These are phyloP conservation scores for Acanthochromis polyacanthus DNA, from an alignment of 2,113 vertebrate genomes.

Conservation along the genomic window DNA sequence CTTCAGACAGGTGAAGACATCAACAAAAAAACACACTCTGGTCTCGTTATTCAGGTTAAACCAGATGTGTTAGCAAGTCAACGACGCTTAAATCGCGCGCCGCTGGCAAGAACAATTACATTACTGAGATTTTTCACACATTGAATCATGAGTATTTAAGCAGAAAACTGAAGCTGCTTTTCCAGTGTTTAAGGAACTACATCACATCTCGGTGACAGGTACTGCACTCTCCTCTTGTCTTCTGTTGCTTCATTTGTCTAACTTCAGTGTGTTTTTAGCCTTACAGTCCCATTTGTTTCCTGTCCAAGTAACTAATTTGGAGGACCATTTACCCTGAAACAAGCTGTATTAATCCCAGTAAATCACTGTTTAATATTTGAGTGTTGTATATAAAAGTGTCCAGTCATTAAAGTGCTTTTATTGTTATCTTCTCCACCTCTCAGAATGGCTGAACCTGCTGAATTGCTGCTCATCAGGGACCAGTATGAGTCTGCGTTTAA, in stretches of 20 bases:
- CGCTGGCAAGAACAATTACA: neutral
- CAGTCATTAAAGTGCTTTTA: no score
- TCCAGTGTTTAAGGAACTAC: neutral
- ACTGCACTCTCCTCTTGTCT: no score
- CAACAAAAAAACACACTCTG: neutral
- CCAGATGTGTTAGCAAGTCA: constrained; percentile 17
- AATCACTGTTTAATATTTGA: no score
- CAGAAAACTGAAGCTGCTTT: neutral
- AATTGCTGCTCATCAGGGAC: constrained; percentile 88
- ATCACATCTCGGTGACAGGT: constrained; percentile 5
- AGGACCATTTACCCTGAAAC: no score
- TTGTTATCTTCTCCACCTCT: neutral
- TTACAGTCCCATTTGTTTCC: no score
- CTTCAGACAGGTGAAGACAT: neutral
- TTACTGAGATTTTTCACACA: constrained; percentile 17
- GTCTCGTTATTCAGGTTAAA: constrained; percentile 64
- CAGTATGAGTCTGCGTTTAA: constrained; percentile 88
- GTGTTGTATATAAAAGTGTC: no score
- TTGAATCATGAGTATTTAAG: neutral
- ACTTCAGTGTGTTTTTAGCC: no score
- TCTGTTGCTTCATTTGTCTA: neutral
- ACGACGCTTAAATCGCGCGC: neutral
- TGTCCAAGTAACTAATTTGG: no score
- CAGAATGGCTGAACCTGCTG: constrained; percentile 74
- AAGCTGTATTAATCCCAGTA: no score